Conservation (phyloP, 2,113 vertebrate genomes). For the Aegotheles bennettii region DNA sequence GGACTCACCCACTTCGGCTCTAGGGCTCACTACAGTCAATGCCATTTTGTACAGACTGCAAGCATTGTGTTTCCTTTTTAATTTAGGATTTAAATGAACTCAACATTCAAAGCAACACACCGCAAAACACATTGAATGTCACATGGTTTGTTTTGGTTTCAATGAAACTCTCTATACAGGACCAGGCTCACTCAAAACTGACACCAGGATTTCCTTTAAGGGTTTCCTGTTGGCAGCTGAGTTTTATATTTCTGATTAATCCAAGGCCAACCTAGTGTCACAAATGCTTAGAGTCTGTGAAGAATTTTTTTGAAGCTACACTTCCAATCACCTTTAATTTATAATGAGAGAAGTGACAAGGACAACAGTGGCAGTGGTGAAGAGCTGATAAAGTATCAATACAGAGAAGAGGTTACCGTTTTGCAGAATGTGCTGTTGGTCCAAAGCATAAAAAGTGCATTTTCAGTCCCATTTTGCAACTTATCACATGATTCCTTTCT, state of each 20-base stretch:
- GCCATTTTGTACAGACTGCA: background rate
- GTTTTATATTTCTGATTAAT: background rate
- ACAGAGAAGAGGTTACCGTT: background rate
- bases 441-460: background rate
- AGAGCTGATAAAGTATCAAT: background rate
- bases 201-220: background rate
- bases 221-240: background rate
- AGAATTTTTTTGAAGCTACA: background rate
- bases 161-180: background rate
- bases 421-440: background rate
- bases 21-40: background rate
- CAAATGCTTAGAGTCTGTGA: background rate
- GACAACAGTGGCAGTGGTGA: background rate
- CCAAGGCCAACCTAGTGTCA: background rate
- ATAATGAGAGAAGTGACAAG: background rate
- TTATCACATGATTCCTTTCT: background rate
- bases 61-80: background rate
- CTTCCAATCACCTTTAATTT: background rate
- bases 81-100: background rate
- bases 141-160: conserved; percentile 1
- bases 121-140: background rate
- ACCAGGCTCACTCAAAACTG: background rate
- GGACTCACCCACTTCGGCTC: background rate
- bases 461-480: background rate
- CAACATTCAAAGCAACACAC: background rate